Percentiles rank a stretch among this genome's conserved stretches.
phyloP scores from a whole-genome alignment of 2,888 invertebrate genomes.

The Apodemia mormo region DNA sequence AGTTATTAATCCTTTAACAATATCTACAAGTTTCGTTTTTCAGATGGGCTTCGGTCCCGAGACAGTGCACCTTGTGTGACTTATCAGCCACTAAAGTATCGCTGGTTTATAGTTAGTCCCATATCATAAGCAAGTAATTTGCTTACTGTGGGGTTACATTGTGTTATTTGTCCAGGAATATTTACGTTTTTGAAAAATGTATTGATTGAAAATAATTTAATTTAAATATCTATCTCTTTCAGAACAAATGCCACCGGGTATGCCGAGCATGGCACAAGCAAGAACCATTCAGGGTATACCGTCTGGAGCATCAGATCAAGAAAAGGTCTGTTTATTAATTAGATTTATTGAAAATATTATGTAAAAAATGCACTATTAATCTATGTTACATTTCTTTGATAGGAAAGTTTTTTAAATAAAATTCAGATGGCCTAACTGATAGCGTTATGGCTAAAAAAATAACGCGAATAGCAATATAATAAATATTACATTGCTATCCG shows the following conservation, averaged over 20 bases:
- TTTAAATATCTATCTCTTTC: constrained; percentile 20
- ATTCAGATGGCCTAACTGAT: too few relatives aligned
- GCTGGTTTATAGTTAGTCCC: neutral
- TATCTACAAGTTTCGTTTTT: too few relatives aligned
- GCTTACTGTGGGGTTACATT: neutral
- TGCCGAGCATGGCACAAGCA: constrained; percentile 76
- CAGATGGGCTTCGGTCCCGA: too few relatives aligned
- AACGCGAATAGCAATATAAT: too few relatives aligned
- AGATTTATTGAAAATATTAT: neutral
- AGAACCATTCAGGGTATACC: constrained; percentile 84
- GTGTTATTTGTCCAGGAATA: neutral
- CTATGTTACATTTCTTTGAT: too few relatives aligned
- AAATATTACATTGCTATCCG: too few relatives aligned
- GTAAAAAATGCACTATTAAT: too few relatives aligned
- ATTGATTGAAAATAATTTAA: neutral
- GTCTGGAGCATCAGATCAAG: constrained; percentile 94
- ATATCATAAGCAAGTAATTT: neutral
- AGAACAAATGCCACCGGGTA: constrained; percentile 71
- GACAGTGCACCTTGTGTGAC: too few relatives aligned
- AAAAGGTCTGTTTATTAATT: constrained; percentile 84
- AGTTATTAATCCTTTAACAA: too few relatives aligned
- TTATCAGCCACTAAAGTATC: too few relatives aligned
- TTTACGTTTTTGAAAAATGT: neutral
- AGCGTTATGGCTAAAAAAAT: too few relatives aligned
- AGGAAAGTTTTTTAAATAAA: too few relatives aligned